Conservation (phyloP, 2,888 invertebrate genomes). For the Spilosoma lubricipeda region DNA sequence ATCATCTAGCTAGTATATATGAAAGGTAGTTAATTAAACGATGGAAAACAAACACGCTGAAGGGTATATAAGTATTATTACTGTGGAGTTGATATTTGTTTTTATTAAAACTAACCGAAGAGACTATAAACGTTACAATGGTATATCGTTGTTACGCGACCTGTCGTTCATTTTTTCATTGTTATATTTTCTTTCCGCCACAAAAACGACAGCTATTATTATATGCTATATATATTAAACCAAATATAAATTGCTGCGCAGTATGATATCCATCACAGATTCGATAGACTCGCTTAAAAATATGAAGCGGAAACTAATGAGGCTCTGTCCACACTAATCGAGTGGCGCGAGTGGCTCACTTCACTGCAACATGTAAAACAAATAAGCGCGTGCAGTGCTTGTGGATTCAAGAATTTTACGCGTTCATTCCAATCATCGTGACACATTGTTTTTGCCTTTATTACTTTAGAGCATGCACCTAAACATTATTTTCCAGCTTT, state of each 20-base stretch:
- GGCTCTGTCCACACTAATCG: slow-evolving; percentile 31
- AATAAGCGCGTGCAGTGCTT: slow-evolving; percentile 30
- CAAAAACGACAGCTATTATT: background rate
- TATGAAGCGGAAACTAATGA: slow-evolving; percentile 27
- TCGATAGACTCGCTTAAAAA: slow-evolving; percentile 20
- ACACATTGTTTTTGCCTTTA: slow-evolving; percentile 2
- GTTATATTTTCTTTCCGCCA: background rate
- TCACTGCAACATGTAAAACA: slow-evolving; percentile 35
- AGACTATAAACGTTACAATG: too few species aligned
- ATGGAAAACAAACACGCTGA: background rate
- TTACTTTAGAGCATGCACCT: background rate
- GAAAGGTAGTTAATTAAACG: background rate
- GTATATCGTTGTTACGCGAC: background rate
- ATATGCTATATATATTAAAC: too few species aligned
- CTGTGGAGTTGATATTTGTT: background rate
- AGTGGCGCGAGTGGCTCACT: slow-evolving; percentile 19
- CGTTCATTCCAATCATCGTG: slow-evolving; percentile 16
- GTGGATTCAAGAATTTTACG: slow-evolving; percentile 34
- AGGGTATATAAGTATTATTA: background rate
- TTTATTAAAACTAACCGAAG: background rate
- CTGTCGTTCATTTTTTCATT: background rate
- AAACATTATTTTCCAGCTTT: background rate
- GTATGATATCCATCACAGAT: background rate
- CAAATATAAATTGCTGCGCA: background rate
- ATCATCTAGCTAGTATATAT: background rate